phyloP scores from a whole-genome alignment of 2,113 vertebrate species.

The Chloroceryle aenea region DNA sequence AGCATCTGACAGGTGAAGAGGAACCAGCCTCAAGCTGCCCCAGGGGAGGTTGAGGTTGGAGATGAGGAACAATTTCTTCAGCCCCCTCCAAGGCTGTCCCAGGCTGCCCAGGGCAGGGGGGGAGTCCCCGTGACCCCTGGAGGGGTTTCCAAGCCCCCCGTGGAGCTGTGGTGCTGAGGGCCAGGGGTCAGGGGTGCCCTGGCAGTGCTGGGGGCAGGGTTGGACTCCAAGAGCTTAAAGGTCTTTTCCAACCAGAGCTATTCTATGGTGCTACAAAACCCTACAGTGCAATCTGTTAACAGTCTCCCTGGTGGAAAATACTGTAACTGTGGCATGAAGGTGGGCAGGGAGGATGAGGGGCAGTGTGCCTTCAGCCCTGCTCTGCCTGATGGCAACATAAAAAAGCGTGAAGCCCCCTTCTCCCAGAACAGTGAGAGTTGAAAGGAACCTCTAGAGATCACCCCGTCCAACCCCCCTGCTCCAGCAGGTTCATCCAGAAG shows the following conservation, averaged over 20 bases:
- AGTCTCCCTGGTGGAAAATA: neutral
- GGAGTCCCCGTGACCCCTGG: neutral
- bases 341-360: neutral
- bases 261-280: neutral
- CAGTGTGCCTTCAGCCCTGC: neutral
- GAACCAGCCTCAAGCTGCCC: neutral
- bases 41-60: neutral
- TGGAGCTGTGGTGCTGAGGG: neutral
- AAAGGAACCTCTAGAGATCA: neutral
- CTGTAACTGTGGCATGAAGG: accelerated
- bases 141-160: neutral
- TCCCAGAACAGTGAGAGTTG: neutral
- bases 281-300: neutral
- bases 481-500: neutral
- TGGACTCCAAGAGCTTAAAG: neutral
- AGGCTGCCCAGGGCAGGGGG: too few relatives aligned
- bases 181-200: neutral
- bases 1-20: neutral
- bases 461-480: neutral
- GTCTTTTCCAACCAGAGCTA: too few relatives aligned
- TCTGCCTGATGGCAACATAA: neutral
- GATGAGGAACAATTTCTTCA: neutral
- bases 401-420: too few relatives aligned
- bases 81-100: neutral
- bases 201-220: neutral